These are phyloP conservation scores for Aplodontia rufa DNA, from an alignment of 2,113 vertebrate species.

Conservation along the genomic window DNA sequence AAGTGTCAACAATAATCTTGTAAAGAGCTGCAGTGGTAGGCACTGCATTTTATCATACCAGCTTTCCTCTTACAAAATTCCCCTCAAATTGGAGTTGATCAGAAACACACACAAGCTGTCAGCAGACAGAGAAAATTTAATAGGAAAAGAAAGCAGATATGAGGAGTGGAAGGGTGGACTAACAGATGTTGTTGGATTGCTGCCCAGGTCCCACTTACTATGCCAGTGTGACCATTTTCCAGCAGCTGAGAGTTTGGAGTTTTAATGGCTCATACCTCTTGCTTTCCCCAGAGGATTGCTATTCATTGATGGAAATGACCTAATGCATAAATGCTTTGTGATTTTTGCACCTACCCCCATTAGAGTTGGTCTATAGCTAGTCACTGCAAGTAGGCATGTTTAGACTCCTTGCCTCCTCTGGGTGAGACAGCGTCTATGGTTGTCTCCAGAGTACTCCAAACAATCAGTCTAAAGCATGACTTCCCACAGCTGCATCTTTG, in stretches of 20 bases:
- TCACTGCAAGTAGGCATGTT: not conserved
- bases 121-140: not conserved
- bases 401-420: not conserved
- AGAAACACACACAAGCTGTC: not conserved
- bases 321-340: not conserved
- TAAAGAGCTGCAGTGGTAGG: not conserved
- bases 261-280: not conserved
- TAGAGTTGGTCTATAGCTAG: not conserved
- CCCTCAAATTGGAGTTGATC: not conserved
- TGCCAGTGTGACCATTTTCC: not conserved
- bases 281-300: not conserved
- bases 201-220: not conserved
- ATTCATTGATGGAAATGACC: not conserved
- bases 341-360: not conserved
- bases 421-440: not conserved
- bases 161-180: not conserved
- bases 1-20: not conserved
- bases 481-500: not conserved
- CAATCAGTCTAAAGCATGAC: not conserved
- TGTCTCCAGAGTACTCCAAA: not conserved
- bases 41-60: not conserved
- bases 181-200: not conserved
- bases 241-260: not conserved
- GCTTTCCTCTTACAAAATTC: not conserved
- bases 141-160: not conserved